Evolutionary conservation across 2,797 vertebrate species (phyloP).

Genomic region (Capromys pilorides): DNA sequence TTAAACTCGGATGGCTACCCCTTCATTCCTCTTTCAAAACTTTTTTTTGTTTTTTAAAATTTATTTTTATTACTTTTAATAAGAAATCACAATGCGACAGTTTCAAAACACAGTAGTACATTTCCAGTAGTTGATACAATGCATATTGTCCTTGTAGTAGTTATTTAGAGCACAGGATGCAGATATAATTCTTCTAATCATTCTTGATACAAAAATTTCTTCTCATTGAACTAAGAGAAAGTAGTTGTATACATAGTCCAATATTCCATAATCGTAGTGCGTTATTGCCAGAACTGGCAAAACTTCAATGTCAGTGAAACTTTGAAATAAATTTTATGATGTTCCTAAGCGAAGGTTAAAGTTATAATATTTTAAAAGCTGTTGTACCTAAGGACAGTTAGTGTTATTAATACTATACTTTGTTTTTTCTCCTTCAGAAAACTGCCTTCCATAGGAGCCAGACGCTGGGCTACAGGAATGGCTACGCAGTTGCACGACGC

Average conservation of each 20-base stretch:
- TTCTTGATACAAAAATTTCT: no score
- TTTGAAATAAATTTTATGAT: slow-evolving; percentile 31
- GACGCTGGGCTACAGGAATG: slow-evolving; percentile 91
- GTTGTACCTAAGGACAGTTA: background rate
- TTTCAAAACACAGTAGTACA: no score
- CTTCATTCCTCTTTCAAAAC: background rate
- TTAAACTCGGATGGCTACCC: background rate
- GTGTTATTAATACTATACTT: slow-evolving; percentile 63
- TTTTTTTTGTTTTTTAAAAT: background rate
- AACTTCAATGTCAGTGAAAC: background rate
- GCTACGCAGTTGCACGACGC: slow-evolving; percentile 86
- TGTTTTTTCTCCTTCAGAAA: slow-evolving; percentile 85
- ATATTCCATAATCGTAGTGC: no score
- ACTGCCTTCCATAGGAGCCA: slow-evolving; percentile 90
- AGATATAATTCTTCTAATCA: no score
- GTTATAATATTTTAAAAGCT: slow-evolving; percentile 12
- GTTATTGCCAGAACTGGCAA: no score
- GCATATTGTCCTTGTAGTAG: no score
- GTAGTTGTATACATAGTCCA: no score
- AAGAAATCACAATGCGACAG: no score
- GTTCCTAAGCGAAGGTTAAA: slow-evolving; percentile 30
- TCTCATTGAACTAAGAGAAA: no score
- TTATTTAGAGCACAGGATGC: no score
- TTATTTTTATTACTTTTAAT: no score
- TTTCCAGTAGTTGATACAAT: no score